Base-by-base conservation (phyloP, 2,797 vertebrate genomes). In the Urosaurus nigricauda region DNA sequence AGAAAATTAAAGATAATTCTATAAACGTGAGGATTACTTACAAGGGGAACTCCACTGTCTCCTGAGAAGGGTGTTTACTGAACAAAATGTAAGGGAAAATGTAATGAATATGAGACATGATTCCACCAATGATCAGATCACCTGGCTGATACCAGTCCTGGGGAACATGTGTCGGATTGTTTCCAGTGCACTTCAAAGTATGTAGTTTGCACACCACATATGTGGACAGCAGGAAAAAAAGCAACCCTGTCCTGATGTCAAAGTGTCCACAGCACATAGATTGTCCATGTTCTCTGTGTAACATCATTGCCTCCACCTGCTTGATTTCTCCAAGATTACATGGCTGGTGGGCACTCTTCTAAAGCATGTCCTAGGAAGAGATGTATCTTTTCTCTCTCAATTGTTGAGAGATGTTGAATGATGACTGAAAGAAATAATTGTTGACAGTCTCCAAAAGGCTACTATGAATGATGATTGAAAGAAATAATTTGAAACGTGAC, bases 61-160 rank as follows among this genome's bases (percentile, higher is more conserved):
- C 35, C 51, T 29, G 1, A 9, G 83, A 85, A 40, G 83, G 83
- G 6, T 85, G 47, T 26, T 5, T 58, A 4, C 40, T 32, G 17
- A 85, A 85, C 6, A 26, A 73, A 37, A 37, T 21, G 9, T 51
- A 1, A 2, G 19, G 47, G 43, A 53, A 53, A 21, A 73, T 0
- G 3, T 35, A 71, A 5, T 51, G 14, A 32, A 73, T 53, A n/a
- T 35, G 11, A 53, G 65, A 71, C 32, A 84, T 17, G 2, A 84
- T 73, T 21, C 47, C 47, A 24, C 83, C 68, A 56, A 83, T 43
- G 37, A 83, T 6, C 2, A 83, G 12, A 26, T 83, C 81, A 2
- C 40, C 29, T 68, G 81, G 81, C 40, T 83, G 60, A 5, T 83
- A 43, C 60, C 80, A 82, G 26, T 82, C 80, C 40, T 82, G 80